Conservation (phyloP, 2,113 vertebrate species). For the Engraulis encrasicolus region DNA sequence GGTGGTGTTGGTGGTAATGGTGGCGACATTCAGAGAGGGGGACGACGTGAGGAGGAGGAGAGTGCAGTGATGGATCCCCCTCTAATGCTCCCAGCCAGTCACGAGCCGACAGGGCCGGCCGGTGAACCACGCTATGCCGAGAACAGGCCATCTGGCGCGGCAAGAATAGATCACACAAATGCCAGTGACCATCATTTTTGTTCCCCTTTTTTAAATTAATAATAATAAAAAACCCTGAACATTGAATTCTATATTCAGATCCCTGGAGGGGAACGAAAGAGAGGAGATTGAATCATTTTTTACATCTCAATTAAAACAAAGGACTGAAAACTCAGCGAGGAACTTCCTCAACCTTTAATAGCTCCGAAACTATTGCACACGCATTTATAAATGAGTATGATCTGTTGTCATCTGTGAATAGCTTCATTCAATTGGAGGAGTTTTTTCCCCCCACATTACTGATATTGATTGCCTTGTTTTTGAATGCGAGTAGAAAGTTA, state of each 20-base stretch:
- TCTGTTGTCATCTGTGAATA: background rate
- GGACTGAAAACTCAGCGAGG: background rate
- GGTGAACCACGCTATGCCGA: conserved; percentile 24
- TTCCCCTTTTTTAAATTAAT: background rate
- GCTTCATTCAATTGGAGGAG: background rate
- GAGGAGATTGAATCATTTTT: background rate
- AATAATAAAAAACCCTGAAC: background rate
- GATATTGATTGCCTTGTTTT: conserved; percentile 5
- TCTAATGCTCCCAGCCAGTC: conserved; percentile 45
- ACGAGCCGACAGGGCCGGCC: conserved; percentile 43
- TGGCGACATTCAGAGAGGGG: background rate
- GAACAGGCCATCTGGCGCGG: conserved; percentile 71
- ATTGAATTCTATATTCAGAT: conserved; percentile 60
- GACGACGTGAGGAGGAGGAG: conserved; percentile 58
- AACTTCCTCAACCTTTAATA: conserved; percentile 4
- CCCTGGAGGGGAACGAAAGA: background rate
- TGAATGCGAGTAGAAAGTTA: background rate
- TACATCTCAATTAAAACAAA: background rate
- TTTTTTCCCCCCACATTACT: background rate
- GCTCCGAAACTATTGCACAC: background rate
- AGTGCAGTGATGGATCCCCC: conserved; percentile 66
- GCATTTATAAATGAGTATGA: background rate
- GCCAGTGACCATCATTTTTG: conserved; percentile 64
- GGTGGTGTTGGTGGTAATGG: background rate
- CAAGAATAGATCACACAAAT: conserved; percentile 61